Evolutionary conservation across 2,797 vertebrate genomes (phyloP).

Genomic region (Acipenser ruthenus): DNA sequence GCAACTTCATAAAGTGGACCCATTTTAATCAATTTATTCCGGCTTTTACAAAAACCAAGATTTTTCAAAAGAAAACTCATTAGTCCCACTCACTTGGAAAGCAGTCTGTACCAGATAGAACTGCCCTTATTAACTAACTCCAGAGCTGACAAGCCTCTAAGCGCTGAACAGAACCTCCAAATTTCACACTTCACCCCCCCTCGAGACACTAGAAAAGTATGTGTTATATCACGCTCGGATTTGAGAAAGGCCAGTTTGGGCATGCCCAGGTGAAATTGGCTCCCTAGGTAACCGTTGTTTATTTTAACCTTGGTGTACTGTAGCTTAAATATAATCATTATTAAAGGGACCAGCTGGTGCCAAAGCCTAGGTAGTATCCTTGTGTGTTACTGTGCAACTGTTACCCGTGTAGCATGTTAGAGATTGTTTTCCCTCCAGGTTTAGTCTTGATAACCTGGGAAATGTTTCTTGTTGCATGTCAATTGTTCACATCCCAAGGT

Average conservation of each 20-base stretch:
- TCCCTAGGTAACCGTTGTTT: conserved; percentile 57
- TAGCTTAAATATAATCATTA: conserved; percentile 45
- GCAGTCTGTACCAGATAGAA: conserved; percentile 42
- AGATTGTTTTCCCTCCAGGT: conserved; percentile 1
- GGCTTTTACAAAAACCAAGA: conserved; percentile 23
- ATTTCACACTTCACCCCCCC: conserved; percentile 25
- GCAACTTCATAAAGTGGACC: conserved; percentile 15
- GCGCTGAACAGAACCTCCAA: conserved; percentile 30
- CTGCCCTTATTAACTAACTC: conserved; percentile 49
- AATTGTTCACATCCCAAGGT: background rate
- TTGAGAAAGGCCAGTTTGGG: conserved; percentile 46
- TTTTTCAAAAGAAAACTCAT: conserved; percentile 57
- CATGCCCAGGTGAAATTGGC: conserved; percentile 49
- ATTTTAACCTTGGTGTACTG: conserved; percentile 28
- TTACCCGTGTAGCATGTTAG: conserved; percentile 33
- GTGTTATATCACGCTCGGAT: conserved; percentile 26
- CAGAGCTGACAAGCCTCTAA: conserved; percentile 39
- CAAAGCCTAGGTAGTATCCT: conserved; percentile 20
- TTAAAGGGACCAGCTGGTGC: conserved; percentile 31
- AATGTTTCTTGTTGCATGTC: conserved; percentile 1
- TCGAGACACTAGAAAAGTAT: conserved; percentile 30
- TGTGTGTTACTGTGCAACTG: conserved; percentile 31
- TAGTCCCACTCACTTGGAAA: conserved; percentile 56
- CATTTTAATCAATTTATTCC: conserved; percentile 33
- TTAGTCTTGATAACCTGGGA: background rate